Conservation (phyloP, 1,140 invertebrate genomes). For the Triops cancriformis region DNA sequence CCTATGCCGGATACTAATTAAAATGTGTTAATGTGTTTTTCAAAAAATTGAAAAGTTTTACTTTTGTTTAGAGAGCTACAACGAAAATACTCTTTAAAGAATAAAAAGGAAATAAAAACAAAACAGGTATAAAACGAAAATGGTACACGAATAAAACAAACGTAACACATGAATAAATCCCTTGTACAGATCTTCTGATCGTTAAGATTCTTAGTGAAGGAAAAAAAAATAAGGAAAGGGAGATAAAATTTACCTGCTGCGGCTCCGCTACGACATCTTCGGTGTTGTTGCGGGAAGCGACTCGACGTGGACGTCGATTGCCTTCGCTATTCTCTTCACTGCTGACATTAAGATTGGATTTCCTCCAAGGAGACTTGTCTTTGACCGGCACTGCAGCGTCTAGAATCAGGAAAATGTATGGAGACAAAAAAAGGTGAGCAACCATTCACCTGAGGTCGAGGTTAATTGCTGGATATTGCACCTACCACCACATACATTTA, state of each 20-base stretch:
- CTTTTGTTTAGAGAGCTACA: no score
- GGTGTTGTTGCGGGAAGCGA: conserved; percentile 42
- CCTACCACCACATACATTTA: no score
- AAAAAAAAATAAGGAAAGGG: background rate
- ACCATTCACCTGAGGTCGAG: background rate
- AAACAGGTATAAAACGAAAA: no score
- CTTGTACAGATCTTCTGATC: no score
- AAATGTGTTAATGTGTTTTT: no score
- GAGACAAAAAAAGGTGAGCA: conserved; percentile 16
- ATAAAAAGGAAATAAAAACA: no score
- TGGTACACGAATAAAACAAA: no score
- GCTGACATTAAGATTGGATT: conserved; percentile 58
- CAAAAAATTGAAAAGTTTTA: no score
- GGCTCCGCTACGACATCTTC: conserved; percentile 39
- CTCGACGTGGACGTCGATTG: conserved; percentile 41
- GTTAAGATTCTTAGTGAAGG: background rate
- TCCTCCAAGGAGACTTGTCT: conserved; percentile 66
- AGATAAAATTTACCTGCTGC: background rate
- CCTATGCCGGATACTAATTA: no score
- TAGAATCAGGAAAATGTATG: conserved; percentile 38
- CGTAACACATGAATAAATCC: no score
- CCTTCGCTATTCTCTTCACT: conserved; percentile 47
- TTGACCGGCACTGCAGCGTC: conserved; percentile 55
- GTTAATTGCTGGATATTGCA: no score
- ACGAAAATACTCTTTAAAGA: no score